phyloP scores from a whole-genome alignment of 2,888 invertebrate species.

The Volucella inflata region DNA sequence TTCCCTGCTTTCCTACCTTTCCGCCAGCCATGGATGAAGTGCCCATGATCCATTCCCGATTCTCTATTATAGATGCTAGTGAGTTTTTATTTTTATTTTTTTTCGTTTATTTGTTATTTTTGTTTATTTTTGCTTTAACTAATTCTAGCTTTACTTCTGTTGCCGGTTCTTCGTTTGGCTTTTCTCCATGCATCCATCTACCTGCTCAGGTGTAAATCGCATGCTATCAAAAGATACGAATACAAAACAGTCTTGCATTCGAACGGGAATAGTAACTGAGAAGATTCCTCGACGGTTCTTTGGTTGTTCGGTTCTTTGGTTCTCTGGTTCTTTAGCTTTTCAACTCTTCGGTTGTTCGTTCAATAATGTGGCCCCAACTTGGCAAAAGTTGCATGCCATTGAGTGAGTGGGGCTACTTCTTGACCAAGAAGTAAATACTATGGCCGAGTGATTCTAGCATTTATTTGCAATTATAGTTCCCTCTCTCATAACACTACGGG shows the following conservation, averaged over 20 bases:
- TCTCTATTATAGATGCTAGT: constrained; percentile 10
- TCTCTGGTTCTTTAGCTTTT: no score
- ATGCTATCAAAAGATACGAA: constrained; percentile 32
- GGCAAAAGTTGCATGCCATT: constrained; percentile 65
- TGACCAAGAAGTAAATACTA: constrained; percentile 66
- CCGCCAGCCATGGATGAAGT: constrained; percentile 4
- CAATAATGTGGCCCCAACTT: neutral
- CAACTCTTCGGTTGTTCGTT: constrained; percentile 31
- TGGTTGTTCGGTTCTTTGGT: constrained; percentile 3
- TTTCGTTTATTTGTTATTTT: neutral
- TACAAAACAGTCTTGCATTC: constrained; percentile 4
- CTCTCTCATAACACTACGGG: constrained; percentile 55
- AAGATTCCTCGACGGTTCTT: constrained; percentile 57
- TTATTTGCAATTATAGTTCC: constrained; percentile 73
- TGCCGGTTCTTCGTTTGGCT: constrained; percentile 44
- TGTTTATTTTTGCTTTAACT: constrained; percentile 35
- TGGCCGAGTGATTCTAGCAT: constrained; percentile 72
- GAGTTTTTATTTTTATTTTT: neutral
- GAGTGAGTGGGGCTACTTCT: constrained; percentile 61
- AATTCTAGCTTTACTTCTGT: constrained; percentile 59
- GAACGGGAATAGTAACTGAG: constrained; percentile 55
- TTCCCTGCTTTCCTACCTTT: constrained; percentile 30
- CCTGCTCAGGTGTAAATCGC: constrained; percentile 55
- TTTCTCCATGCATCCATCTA: constrained; percentile 6
- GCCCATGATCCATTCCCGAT: neutral